Evolutionary conservation across 1,140 invertebrate genomes (phyloP), one percentile per base, ranked within the genome.

Genomic region (Ips nitidus): DNA sequence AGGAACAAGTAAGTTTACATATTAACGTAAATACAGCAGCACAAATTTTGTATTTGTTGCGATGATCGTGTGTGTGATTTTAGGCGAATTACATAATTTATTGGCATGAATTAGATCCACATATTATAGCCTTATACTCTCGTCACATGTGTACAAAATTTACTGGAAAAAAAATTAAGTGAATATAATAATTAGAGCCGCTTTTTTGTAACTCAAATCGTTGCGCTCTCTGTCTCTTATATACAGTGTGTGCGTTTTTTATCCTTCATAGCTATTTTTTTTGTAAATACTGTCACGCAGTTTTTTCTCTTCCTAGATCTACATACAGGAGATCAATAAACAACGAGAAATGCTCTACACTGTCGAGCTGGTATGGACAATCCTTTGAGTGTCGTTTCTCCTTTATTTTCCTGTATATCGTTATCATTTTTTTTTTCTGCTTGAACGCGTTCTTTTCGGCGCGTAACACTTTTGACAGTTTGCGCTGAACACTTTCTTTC

Each of bases 311-410:
- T 62, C 85, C 83, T 88, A 91, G 88, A 89, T 89, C 83, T 91
- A 89, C 86, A 89, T 90, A 85, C 90, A 92, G 84, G 93, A 94
- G 88, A 89, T 94, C 84, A 92, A 87, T 85, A 91, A 91, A 86
- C 90, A 91, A 82, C 88, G 89, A 84, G 90, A 93, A 84, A 86
- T n/a, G n/a, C n/a, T 92, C 81, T 89, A 91, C 84, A 90, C 90
- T 82, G 90, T 91, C 80, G 90, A 92, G 85, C 84, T 92, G 90
- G 90, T 92, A 90, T 86, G 89, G 72, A 76, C 70, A 62, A 73
- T 41, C 40, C 61, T 52, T 47, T 67, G 67, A 72, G 64, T 71
- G 64, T 73, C 55, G 71, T 74, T 67, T 42, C 69, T 61, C 45
- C 70, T 43, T 66, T 69, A 66, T 72, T 70, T 69, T 56, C 72